Conservation (phyloP, 1,140 invertebrate species). For the Sesamia nonagrioides region DNA sequence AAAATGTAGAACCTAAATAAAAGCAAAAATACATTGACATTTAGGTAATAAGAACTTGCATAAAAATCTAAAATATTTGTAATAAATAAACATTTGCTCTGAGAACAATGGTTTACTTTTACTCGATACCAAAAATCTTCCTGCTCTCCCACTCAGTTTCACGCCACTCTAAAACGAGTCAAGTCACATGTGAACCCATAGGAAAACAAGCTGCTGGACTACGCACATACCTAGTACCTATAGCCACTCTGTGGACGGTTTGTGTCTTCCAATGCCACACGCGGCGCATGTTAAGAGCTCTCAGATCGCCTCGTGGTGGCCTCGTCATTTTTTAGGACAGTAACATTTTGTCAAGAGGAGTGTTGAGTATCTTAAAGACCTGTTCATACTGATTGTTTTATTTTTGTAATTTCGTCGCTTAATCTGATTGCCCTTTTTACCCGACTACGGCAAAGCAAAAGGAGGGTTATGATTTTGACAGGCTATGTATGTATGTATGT, state of each 20-base stretch:
- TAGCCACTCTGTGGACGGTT: background rate
- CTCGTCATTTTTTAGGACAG: conserved; percentile 35
- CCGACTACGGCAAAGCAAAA: no score
- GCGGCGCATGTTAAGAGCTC: conserved; percentile 1
- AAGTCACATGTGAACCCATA: conserved; percentile 4
- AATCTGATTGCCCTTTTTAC: background rate
- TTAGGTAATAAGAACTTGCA: no score
- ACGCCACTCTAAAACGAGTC: background rate
- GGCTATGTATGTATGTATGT: no score
- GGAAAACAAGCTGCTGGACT: background rate
- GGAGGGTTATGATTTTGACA: no score
- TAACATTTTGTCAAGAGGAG: conserved; percentile 35
- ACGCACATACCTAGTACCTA: no score
- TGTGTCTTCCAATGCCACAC: conserved; percentile 21
- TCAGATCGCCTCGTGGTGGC: conserved; percentile 2
- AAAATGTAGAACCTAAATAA: no score
- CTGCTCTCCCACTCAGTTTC: background rate
- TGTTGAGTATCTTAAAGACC: conserved; percentile 5
- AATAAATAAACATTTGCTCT: no score
- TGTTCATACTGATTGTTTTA: conserved; percentile 14
- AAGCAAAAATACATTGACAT: no score
- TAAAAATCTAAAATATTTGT: no score
- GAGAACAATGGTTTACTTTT: background rate
- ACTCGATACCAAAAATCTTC: background rate
- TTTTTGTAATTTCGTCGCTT: background rate